phyloP scores from a whole-genome alignment of 2,797 vertebrate species.

The Anas flavirostris region DNA sequence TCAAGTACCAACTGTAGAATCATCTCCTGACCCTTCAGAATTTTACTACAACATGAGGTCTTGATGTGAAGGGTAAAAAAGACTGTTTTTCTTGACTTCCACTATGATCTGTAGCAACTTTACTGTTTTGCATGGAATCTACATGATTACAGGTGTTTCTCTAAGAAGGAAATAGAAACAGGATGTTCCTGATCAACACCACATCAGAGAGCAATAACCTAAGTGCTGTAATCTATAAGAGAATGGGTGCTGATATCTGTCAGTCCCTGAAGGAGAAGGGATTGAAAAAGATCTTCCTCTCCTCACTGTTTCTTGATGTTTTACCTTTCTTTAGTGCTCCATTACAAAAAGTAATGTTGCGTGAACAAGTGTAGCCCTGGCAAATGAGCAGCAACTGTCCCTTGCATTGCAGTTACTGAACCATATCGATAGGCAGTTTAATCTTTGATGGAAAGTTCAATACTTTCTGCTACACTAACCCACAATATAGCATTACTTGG shows the following conservation, averaged over 20 bases:
- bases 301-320: neutral
- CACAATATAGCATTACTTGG: neutral
- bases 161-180: neutral
- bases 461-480: neutral
- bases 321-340: slow-evolving; percentile 21
- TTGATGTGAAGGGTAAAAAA: neutral
- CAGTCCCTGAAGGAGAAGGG: neutral
- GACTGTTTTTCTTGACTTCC: neutral
- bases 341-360: slow-evolving; percentile 58
- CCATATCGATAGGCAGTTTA: neutral
- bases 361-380: slow-evolving; percentile 28
- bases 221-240: neutral
- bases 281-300: neutral
- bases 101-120: neutral
- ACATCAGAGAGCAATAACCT: neutral
- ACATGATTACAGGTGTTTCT: neutral
- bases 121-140: neutral
- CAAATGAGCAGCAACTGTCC: slow-evolving; percentile 38
- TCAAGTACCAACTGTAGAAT: neutral
- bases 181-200: neutral
- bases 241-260: neutral
- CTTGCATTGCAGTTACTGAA: neutral
- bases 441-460: slow-evolving; percentile 30
- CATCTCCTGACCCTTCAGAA: neutral
- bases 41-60: neutral